phyloP scores from a whole-genome alignment of 2,888 invertebrate genomes.

The Agrotis ipsilon region DNA sequence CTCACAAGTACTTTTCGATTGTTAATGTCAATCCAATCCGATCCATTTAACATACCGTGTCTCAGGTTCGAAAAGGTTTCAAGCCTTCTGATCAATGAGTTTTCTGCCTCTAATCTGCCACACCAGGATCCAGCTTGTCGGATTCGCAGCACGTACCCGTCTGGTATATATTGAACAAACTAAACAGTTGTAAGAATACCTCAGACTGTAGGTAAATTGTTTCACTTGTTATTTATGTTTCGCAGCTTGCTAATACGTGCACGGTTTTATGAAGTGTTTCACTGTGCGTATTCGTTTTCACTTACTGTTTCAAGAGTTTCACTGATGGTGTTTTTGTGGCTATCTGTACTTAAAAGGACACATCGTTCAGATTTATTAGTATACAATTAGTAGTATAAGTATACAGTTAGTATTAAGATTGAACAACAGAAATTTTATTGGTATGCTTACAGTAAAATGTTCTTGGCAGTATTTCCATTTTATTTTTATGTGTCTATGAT shows the following conservation, averaged over 20 bases:
- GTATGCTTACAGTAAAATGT: too few relatives aligned
- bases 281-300: conserved; percentile 69
- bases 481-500: too few relatives aligned
- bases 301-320: conserved; percentile 70
- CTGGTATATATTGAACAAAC: conserved; percentile 89
- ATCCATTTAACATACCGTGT: too few relatives aligned
- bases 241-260: conserved; percentile 88
- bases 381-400: too few relatives aligned
- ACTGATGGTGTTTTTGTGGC: conserved; percentile 27
- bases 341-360: too few relatives aligned
- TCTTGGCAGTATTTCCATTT: too few relatives aligned
- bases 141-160: conserved; percentile 85
- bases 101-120: conserved; percentile 47
- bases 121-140: conserved; percentile 54
- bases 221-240: conserved; percentile 89
- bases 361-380: background rate
- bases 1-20: too few relatives aligned
- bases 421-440: too few relatives aligned
- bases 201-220: conserved; percentile 89
- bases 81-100: background rate
- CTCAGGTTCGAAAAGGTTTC: too few relatives aligned
- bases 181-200: conserved; percentile 90
- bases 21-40: too few relatives aligned
- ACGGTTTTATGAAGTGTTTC: conserved; percentile 75
- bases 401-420: too few relatives aligned